Percentiles rank a stretch among this genome's conserved stretches.
Evolutionary conservation across 2,888 invertebrate species (phyloP).

Genomic region (Epistrophe eligans): DNA sequence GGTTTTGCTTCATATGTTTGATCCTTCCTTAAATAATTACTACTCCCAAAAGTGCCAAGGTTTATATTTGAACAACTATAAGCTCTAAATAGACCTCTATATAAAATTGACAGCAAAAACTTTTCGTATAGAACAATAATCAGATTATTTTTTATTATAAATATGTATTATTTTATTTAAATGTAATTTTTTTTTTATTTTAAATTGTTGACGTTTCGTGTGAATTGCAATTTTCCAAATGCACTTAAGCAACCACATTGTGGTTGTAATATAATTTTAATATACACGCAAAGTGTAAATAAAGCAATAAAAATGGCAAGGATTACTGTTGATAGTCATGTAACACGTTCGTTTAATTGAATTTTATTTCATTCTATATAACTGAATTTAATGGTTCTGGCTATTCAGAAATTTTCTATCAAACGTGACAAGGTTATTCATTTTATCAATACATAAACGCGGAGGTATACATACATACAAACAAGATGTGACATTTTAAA

Average conservation of each 20-base stretch:
- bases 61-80: no score
- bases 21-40: no score
- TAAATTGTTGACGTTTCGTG: background rate
- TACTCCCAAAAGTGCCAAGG: no score
- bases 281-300: conserved; percentile 1
- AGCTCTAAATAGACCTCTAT: no score
- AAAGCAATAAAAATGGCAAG: conserved; percentile 9
- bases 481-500: background rate
- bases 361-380: conserved; percentile 6
- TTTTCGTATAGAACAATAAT: no score
- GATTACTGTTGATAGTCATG: conserved; percentile 18
- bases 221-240: conserved; percentile 14
- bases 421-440: conserved; percentile 4
- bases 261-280: background rate
- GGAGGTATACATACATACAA: background rate
- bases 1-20: no score
- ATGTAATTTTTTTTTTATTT: background rate
- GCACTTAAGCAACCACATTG: conserved; percentile 12
- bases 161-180: background rate
- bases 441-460: background rate
- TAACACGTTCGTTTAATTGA: conserved; percentile 36
- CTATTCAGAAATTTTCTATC: background rate
- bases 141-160: no score
- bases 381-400: background rate
- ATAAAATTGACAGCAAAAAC: no score